Evolutionary conservation across 2,797 vertebrate genomes (phyloP).

Genomic region (Esox masquinongy): DNA sequence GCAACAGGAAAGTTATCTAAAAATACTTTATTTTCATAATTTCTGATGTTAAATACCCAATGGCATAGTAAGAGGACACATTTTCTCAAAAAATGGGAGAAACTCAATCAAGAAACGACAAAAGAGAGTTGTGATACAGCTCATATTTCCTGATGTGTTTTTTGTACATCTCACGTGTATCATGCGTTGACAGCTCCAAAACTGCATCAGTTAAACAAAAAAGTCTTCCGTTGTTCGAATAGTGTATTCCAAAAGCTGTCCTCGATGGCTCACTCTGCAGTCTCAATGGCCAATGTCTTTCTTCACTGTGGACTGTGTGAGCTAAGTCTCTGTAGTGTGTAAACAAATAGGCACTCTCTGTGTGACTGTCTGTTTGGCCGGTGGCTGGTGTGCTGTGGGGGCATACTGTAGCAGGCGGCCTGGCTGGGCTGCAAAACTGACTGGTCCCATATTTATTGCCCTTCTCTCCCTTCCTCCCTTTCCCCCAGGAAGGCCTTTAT

Average conservation of each 20-base stretch:
- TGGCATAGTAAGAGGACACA: not conserved
- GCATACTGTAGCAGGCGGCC: not conserved
- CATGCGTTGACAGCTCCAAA: slow-evolving; percentile 1
- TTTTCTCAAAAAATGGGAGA: not conserved
- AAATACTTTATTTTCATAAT: slow-evolving; percentile 13
- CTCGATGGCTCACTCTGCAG: not conserved
- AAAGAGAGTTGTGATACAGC: not conserved
- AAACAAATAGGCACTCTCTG: slow-evolving; percentile 10
- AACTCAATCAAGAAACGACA: not conserved
- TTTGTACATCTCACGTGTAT: no score
- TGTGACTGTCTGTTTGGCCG: not conserved
- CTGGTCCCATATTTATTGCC: not conserved
- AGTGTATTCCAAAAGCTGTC: not conserved
- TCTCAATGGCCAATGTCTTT: not conserved
- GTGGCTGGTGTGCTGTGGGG: not conserved
- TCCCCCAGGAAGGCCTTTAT: not conserved
- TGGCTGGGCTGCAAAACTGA: not conserved
- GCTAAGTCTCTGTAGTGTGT: slow-evolving; percentile 9
- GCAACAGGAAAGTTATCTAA: slow-evolving; percentile 1
- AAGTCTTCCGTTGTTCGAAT: not conserved
- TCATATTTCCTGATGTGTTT: not conserved
- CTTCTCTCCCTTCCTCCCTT: not conserved
- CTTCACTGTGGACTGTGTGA: not conserved
- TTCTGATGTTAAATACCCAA: not conserved
- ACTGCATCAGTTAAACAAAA: not conserved